These are phyloP conservation scores for Sebastes schlegelii DNA, from an alignment of 2,113 vertebrate genomes.

Conservation along the genomic window DNA sequence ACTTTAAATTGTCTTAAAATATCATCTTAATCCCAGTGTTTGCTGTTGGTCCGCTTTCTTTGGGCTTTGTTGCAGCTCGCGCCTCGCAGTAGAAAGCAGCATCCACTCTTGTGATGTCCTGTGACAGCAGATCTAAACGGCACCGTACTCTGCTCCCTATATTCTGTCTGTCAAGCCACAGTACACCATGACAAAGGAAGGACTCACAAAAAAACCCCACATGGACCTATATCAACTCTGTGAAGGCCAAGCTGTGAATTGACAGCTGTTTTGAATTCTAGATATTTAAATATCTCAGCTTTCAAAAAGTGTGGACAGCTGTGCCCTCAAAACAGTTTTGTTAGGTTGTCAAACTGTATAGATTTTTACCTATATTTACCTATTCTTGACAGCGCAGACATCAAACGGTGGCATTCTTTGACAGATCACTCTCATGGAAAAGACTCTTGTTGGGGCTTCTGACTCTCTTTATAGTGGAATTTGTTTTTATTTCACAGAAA, in stretches of 20 bases:
- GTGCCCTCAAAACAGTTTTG: conserved; percentile 45
- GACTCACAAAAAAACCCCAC: neutral
- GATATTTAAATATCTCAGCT: conserved; percentile 60
- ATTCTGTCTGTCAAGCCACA: conserved; percentile 59
- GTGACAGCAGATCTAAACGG: conserved; percentile 69
- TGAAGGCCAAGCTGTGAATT: conserved; percentile 38
- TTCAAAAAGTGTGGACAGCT: conserved; percentile 36
- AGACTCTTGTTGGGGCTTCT: neutral
- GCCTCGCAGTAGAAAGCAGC: conserved; percentile 39
- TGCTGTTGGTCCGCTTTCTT: neutral
- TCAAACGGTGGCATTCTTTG: conserved; percentile 24
- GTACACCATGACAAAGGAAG: conserved; percentile 35
- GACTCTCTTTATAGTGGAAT: neutral
- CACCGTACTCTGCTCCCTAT: conserved; percentile 45
- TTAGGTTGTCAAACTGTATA: conserved; percentile 52
- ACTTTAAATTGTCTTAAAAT: neutral
- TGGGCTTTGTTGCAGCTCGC: neutral
- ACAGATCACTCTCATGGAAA: conserved; percentile 22
- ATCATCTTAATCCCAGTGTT: neutral
- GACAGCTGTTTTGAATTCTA: conserved; percentile 70
- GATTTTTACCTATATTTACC: conserved; percentile 37
- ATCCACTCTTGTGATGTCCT: conserved; percentile 46
- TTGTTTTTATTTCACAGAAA: neutral
- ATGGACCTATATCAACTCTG: conserved; percentile 33
- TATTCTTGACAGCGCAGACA: conserved; percentile 35